Evolutionary conservation across 2,113 vertebrate genomes (phyloP).

Genomic region (cat (Felis catus)): F.catus_Fca126_mat1.0 CM031424.1:4572501-4573000

Average conservation of each 20-base stretch:
- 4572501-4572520: no score
- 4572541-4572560: no score
- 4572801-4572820: neutral
- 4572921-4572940: neutral
- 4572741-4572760: neutral
- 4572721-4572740: neutral
- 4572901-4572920: neutral
- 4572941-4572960: neutral
- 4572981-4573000: neutral
- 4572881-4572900: no score
- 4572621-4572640: neutral
- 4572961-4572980: neutral
- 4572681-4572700: neutral
- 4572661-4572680: neutral
- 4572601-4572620: neutral
- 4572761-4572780: neutral
- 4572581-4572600: neutral
- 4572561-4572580: neutral
- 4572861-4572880: neutral
- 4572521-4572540: no score
- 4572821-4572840: neutral
- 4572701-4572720: neutral
- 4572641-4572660: neutral
- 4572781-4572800: neutral
- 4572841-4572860: rapidly evolving